phyloP scores from a whole-genome alignment of 2,113 vertebrate species.

The Toxotes chatareus region DNA sequence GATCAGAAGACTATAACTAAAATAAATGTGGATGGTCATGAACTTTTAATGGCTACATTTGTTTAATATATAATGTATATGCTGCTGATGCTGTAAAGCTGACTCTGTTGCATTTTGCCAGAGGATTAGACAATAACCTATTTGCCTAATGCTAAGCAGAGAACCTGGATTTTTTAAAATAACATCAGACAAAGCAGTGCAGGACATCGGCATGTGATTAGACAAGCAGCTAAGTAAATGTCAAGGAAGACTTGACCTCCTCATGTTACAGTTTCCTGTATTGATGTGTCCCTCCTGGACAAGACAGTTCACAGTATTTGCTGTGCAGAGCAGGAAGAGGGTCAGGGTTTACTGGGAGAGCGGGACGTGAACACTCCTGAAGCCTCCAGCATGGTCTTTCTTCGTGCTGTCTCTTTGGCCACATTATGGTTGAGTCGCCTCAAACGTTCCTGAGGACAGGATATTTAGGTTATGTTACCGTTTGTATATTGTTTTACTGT shows the following conservation, averaged over 20 bases:
- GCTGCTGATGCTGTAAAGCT: not conserved
- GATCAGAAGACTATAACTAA: not conserved
- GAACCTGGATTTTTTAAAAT: not conserved
- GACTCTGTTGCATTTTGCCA: not conserved
- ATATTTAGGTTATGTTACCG: not conserved
- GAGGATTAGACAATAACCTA: not conserved
- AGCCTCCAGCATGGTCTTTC: slow-evolving; percentile 93
- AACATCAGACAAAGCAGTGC: slow-evolving; percentile 10
- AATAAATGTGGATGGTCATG: not conserved
- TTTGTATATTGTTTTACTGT: not conserved
- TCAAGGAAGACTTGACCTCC: slow-evolving; percentile 10
- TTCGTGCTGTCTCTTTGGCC: slow-evolving; percentile 92
- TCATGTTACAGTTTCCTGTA: slow-evolving; percentile 9
- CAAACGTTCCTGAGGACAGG: slow-evolving; percentile 87
- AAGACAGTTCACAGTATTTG: slow-evolving; percentile 3
- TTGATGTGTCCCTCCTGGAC: not conserved
- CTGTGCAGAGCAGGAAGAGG: slow-evolving; percentile 1
- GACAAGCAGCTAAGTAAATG: not conserved
- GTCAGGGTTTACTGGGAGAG: slow-evolving; percentile 88
- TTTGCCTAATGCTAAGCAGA: not conserved
- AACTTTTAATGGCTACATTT: not conserved
- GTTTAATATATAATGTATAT: not conserved
- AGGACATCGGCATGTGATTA: not conserved
- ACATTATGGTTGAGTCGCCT: slow-evolving; percentile 94
- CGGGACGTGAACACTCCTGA: slow-evolving; percentile 87